Percentiles rank a stretch among this genome's conserved stretches.
These are phyloP conservation scores for Andrena trimmerana DNA, from an alignment of 2,888 invertebrate species.

Conservation along the genomic window DNA sequence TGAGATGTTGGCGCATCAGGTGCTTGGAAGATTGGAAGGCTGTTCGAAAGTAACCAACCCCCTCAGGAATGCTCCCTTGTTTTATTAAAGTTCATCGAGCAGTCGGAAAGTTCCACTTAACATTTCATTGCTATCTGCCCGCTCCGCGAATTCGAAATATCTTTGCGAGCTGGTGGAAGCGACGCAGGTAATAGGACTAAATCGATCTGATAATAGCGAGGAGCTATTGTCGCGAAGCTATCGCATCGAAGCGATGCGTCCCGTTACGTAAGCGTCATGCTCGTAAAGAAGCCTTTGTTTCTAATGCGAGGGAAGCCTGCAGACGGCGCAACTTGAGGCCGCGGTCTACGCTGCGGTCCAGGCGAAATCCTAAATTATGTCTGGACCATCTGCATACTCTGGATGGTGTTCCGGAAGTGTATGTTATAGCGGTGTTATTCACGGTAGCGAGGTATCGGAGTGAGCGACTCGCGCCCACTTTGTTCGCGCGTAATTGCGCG, in stretches of 20 bases:
- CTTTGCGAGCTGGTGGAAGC: background rate
- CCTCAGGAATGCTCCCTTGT: background rate
- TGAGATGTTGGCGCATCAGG: no score
- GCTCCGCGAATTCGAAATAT: background rate
- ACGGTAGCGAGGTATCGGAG: background rate
- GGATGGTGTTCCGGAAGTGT: background rate
- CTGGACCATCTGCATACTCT: conserved; percentile 20
- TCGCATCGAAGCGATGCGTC: conserved; percentile 8
- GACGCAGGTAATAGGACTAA: conserved; percentile 10
- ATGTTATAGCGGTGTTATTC: background rate
- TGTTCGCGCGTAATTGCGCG: background rate
- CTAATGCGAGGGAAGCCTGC: conserved; percentile 24
- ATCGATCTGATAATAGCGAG: conserved; percentile 5
- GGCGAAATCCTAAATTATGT: conserved; percentile 46
- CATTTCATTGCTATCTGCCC: conserved; percentile 2
- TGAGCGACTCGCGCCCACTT: background rate
- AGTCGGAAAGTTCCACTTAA: background rate
- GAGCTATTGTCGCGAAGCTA: no score
- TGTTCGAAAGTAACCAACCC: background rate
- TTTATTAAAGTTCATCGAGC: conserved; percentile 24
- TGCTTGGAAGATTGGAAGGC: background rate
- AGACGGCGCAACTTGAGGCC: conserved; percentile 19
- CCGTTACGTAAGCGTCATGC: conserved; percentile 17
- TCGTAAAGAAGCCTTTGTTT: conserved; percentile 45
- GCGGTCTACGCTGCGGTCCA: conserved; percentile 1